Base-by-base conservation (phyloP, 2,888 invertebrate genomes). In the Rhamphomyia laevipes region DNA sequence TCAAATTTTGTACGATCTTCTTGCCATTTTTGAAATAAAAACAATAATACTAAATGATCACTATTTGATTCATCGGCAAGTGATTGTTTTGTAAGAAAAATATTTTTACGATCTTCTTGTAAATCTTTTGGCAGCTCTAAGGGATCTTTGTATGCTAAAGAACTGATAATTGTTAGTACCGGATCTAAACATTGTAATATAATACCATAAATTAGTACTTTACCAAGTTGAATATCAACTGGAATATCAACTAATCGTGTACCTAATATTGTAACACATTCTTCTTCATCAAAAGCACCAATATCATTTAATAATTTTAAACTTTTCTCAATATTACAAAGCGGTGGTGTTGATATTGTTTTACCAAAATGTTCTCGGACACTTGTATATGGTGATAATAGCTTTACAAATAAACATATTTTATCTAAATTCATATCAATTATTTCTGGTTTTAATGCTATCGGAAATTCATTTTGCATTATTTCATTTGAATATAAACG, bases 141-240 rank as follows among this genome's bases (percentile, higher is more conserved):
- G 0, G 84, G 84, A 64, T 87, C 85, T 58, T 82, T 70, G 42
- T 72, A 72, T 0, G 89, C 82, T 56, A 95, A 73, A 54, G 84
- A 80, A 63, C 92, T 87, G 2, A 90, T 89, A 46, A 96, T 84
- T 4, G 94, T 94, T 51, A 95, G 71, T 27, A 96, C 78, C 2
- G 96, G 96, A 70, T 94, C 91, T 30, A 96, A 73, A 67, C 96
- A 96, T 67, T 89, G 90, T 59, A 95, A 77, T 1, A 93, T 82
- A 47, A 91, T 84, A 4, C 89, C 84, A 66, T 89, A 90, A 1
- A 96, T 73, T 52, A 96, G 73, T 81, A 91, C 87, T 71, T 95
- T 93, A 1, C 90, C 93, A 18, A 91, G 73, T 57, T 86, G 81
- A 1, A 94, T 92, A 59, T 94, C 92, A 4, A 95, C 77, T 0